Conservation (phyloP, 2,888 invertebrate genomes). For the Cremastinae sp. region DNA sequence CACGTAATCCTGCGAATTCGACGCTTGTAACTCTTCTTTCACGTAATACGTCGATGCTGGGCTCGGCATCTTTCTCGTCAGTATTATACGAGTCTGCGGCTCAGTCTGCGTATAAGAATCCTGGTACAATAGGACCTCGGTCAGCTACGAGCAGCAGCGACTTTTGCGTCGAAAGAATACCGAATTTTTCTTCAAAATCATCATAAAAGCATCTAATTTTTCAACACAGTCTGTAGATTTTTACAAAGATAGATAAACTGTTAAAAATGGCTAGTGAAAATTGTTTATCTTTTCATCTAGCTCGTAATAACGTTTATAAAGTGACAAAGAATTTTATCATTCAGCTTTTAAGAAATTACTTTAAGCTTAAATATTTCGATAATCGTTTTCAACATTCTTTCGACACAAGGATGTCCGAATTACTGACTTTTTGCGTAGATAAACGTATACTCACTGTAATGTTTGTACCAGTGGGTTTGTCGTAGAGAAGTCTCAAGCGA, state of each 20-base stretch:
- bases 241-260: neutral
- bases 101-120: constrained; percentile 77
- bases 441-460: constrained; percentile 67
- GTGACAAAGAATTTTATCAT: too few species aligned
- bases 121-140: constrained; percentile 64
- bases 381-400: neutral
- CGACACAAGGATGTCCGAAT: neutral
- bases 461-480: constrained; percentile 73
- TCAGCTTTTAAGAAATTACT: too few species aligned
- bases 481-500: constrained; percentile 75
- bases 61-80: constrained; percentile 68
- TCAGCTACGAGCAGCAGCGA: constrained; percentile 13
- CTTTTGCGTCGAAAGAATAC: constrained; percentile 1
- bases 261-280: too few species aligned
- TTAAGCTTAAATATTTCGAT: too few species aligned
- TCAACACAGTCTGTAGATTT: too few species aligned
- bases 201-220: too few species aligned
- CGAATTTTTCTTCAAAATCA: neutral
- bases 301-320: too few species aligned
- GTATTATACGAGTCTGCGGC: constrained; percentile 68
- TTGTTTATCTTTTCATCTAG: too few species aligned
- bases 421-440: too few species aligned
- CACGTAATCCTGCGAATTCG: constrained; percentile 62
- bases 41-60: constrained; percentile 72
- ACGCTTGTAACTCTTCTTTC: constrained; percentile 73